Evolutionary conservation across 1,140 invertebrate genomes (phyloP).

Genomic region (Caerostris extrusa): DNA sequence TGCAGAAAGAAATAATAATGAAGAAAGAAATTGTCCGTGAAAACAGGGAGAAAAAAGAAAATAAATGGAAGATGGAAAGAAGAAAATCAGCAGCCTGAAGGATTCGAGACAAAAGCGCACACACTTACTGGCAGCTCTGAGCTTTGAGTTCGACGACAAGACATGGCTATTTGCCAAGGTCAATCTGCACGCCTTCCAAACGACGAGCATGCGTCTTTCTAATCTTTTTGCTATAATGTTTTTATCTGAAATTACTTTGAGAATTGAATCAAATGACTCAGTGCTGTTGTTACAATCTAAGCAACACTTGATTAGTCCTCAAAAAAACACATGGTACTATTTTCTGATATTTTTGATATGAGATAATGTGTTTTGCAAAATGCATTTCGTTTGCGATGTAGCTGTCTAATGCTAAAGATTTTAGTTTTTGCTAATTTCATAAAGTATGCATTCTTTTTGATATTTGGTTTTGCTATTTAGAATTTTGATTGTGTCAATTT

Average conservation of each 20-base stretch:
- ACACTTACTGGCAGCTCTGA: slow-evolving; percentile 15
- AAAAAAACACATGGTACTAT: background rate
- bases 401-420: too few relatives aligned
- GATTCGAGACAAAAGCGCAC: slow-evolving; percentile 57
- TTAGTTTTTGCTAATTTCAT: too few relatives aligned
- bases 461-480: too few relatives aligned
- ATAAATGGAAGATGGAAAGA: slow-evolving; percentile 43
- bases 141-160: slow-evolving; percentile 53
- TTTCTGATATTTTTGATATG: too few relatives aligned
- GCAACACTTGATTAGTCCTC: background rate
- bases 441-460: too few relatives aligned
- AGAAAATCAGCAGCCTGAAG: slow-evolving; percentile 49
- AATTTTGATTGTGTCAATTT: too few relatives aligned
- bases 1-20: background rate
- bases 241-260: background rate
- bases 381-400: too few relatives aligned
- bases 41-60: background rate
- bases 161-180: slow-evolving; percentile 36
- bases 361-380: too few relatives aligned
- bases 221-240: background rate
- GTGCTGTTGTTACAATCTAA: background rate
- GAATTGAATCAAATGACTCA: background rate
- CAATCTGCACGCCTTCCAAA: slow-evolving; percentile 41
- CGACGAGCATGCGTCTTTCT: too few relatives aligned
- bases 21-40: background rate